Conservation (phyloP, 2,888 invertebrate genomes). For the Galeruca laticollis region DNA sequence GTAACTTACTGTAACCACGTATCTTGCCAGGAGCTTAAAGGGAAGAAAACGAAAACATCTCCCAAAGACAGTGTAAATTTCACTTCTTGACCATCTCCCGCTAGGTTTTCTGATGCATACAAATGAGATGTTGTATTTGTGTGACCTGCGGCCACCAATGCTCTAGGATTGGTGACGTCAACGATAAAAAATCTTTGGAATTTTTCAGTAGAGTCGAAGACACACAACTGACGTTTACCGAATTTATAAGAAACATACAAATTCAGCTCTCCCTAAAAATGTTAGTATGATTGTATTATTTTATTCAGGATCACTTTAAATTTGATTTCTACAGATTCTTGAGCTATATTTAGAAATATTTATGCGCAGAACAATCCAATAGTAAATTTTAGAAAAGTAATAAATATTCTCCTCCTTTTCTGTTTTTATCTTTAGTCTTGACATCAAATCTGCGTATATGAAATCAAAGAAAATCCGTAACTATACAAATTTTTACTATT, state of each 20-base stretch:
- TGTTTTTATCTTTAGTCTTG: no score
- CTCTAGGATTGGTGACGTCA: constrained; percentile 84
- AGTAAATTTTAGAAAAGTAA: no score
- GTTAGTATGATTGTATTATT: not conserved
- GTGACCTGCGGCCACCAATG: constrained; percentile 87
- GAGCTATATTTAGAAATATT: not conserved
- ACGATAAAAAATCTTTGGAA: constrained; percentile 82
- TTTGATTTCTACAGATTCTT: not conserved
- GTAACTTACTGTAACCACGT: constrained; percentile 85
- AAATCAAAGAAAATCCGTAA: no score
- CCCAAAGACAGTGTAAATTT: constrained; percentile 84
- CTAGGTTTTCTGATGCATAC: constrained; percentile 80
- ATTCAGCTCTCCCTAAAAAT: constrained; percentile 63
- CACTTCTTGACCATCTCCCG: constrained; percentile 69
- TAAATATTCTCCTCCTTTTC: no score
- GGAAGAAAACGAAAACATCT: constrained; percentile 86
- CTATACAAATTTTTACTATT: no score
- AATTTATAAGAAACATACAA: constrained; percentile 84
- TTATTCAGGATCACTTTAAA: not conserved
- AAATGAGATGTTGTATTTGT: constrained; percentile 79
- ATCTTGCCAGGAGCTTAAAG: constrained; percentile 83
- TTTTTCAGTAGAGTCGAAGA: constrained; percentile 79
- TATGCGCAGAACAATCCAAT: no score
- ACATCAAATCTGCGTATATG: no score
- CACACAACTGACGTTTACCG: constrained; percentile 77